These are phyloP conservation scores for Plebejus melissa DNA, from an alignment of 2,888 invertebrate genomes.

Conservation along the genomic window DNA sequence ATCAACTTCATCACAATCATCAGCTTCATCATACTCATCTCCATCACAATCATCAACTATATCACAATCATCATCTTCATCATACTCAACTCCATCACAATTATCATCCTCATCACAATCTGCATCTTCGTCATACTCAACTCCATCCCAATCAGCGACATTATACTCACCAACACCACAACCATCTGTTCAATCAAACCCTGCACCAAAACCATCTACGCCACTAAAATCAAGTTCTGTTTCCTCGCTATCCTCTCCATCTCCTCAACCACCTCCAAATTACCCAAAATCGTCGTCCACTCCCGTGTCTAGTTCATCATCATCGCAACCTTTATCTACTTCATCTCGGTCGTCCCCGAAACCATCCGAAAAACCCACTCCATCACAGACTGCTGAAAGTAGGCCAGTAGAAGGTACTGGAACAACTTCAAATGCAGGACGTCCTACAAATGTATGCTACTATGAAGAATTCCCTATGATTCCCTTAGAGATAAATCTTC, in stretches of 20 bases:
- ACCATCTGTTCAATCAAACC: background rate
- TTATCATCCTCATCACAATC: background rate
- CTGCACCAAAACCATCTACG: background rate
- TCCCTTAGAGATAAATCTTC: constrained; percentile 49
- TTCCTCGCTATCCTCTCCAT: background rate
- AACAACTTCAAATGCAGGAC: background rate
- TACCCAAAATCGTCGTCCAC: background rate
- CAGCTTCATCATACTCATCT: background rate
- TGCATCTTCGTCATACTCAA: background rate
- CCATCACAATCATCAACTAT: background rate
- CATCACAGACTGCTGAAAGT: background rate
- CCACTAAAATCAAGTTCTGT: background rate
- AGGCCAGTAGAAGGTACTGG: background rate
- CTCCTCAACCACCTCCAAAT: background rate
- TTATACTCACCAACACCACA: background rate
- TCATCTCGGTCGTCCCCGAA: background rate
- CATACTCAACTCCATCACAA: background rate
- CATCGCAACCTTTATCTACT: background rate
- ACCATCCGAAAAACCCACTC: background rate
- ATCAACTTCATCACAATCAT: background rate
- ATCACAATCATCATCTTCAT: background rate
- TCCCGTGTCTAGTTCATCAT: background rate
- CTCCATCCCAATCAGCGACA: background rate
- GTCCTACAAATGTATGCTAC: background rate
- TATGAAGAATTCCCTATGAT: constrained; percentile 43